These are phyloP conservation scores for Porites divaricata DNA, from an alignment of 92 coral and sea anemone species.

Conservation along the genomic window DNA sequence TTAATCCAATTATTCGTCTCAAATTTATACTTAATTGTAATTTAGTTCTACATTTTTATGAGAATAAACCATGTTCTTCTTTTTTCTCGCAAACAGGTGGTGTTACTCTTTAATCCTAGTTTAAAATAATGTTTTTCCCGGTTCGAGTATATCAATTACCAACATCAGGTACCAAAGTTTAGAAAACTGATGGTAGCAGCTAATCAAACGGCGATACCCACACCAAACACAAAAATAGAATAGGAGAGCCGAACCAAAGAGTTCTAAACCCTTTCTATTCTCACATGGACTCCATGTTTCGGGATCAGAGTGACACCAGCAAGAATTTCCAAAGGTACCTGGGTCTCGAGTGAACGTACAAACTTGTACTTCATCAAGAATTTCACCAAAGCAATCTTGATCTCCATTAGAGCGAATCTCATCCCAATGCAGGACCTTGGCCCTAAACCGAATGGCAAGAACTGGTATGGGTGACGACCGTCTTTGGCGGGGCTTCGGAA, in stretches of 20 bases:
- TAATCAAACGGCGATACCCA: neutral
- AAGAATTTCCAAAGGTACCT: neutral
- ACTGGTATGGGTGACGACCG: conserved; percentile 72
- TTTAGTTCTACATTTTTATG: no score
- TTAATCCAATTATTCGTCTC: no score
- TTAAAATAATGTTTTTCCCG: no score
- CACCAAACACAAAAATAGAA: no score
- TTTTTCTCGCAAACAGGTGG: no score
- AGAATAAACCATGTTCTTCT: no score
- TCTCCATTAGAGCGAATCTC: conserved; percentile 64
- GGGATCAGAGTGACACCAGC: neutral
- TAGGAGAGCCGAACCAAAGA: neutral
- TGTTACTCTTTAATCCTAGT: no score
- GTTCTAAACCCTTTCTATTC: neutral
- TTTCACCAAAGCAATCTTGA: conserved; percentile 60
- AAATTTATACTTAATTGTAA: no score
- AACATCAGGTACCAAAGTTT: no score
- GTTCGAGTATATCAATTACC: no score
- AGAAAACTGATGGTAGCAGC: neutral
- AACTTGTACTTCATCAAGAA: conserved; percentile 64
- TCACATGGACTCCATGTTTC: neutral
- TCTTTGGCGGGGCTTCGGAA: conserved; percentile 64
- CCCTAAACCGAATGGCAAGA: conserved; percentile 71
- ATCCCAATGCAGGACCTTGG: conserved; percentile 77
- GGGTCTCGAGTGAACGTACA: conserved; percentile 46